Conservation (phyloP, 2,113 vertebrate species). For the Tachysurus fulvidraco region DNA sequence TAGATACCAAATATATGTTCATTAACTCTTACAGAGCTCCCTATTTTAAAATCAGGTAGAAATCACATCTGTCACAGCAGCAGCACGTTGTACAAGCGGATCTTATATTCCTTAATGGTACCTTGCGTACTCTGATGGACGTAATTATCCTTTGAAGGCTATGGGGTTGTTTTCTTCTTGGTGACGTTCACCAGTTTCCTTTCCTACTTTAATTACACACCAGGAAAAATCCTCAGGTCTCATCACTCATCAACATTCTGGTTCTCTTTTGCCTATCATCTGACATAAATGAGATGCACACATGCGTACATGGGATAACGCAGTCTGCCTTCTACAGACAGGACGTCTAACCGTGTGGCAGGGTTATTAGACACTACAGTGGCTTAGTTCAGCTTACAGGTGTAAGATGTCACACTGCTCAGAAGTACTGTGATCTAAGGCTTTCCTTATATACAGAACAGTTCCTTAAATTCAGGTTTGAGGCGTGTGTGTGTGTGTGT, state of each 20-base stretch:
- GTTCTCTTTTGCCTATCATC: slow-evolving; percentile 10
- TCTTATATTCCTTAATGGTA: neutral
- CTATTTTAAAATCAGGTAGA: neutral
- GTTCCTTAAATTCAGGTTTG: neutral
- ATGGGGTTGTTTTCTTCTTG: neutral
- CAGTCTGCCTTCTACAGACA: neutral
- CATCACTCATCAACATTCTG: slow-evolving; percentile 33
- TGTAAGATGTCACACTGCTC: neutral
- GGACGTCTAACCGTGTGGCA: neutral
- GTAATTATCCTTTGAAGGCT: neutral
- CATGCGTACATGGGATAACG: neutral
- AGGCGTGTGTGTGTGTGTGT: neutral
- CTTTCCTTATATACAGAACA: neutral
- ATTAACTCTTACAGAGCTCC: neutral
- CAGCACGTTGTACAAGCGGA: neutral
- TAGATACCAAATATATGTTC: neutral
- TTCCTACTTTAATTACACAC: slow-evolving; percentile 37
- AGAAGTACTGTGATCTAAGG: neutral
- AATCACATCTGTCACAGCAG: neutral
- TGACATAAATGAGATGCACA: too few relatives aligned
- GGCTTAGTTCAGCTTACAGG: neutral
- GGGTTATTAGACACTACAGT: neutral
- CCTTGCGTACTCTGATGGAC: neutral
- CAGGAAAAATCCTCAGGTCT: slow-evolving; percentile 25
- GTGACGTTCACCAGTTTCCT: slow-evolving; percentile 29